Evolutionary conservation across 2,797 vertebrate genomes (phyloP).

Genomic region (Sebastes kiyomatsui): DNA sequence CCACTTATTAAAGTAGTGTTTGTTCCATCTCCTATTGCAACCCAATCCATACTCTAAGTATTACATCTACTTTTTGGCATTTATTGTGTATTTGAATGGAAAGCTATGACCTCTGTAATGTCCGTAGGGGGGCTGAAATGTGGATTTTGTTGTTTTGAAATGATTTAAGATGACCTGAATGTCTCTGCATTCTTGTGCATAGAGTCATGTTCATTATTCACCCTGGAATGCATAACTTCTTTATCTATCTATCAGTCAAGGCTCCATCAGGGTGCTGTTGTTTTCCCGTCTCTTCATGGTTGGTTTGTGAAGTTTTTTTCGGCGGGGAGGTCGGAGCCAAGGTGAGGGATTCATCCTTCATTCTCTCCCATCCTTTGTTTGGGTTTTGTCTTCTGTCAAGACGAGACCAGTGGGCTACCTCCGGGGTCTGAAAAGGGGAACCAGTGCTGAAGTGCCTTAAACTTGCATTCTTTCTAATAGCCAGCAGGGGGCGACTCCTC

Average conservation of each 20-base stretch:
- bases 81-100: neutral
- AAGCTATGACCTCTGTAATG: neutral
- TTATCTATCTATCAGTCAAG: slow-evolving; percentile 62
- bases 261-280: slow-evolving; percentile 43
- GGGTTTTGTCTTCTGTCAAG: slow-evolving; percentile 34
- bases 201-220: slow-evolving; percentile 58
- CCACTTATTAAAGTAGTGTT: neutral
- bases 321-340: slow-evolving; percentile 9
- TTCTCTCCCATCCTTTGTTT: slow-evolving; percentile 36
- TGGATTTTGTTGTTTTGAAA: slow-evolving; percentile 29
- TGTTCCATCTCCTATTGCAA: neutral
- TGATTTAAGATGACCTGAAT: slow-evolving; percentile 43
- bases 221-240: slow-evolving; percentile 66
- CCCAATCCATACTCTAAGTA: neutral
- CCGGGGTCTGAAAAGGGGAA: too few relatives aligned
- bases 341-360: slow-evolving; percentile 32
- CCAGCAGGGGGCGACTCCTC: too few relatives aligned
- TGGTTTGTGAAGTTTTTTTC: slow-evolving; percentile 17
- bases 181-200: slow-evolving; percentile 48
- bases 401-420: slow-evolving; percentile 1
- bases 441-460: too few relatives aligned
- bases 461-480: too few relatives aligned
- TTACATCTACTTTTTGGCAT: neutral
- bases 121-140: neutral
- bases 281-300: slow-evolving; percentile 40